Evolutionary conservation across 2,797 vertebrate species (phyloP).

Genomic region (Rhabdomys pumilio): DNA sequence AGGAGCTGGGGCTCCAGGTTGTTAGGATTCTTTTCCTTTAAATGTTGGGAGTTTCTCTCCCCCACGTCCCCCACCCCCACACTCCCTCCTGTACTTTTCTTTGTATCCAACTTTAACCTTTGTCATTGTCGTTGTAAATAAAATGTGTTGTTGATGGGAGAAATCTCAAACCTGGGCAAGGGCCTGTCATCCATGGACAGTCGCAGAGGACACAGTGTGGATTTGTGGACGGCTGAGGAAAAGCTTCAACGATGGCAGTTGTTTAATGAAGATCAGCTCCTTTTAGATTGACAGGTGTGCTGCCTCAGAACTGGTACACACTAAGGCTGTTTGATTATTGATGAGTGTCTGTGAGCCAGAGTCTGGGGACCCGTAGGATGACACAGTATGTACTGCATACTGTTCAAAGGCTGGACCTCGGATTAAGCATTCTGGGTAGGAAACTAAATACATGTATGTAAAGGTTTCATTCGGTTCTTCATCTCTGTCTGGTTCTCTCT

Average conservation of each 20-base stretch:
- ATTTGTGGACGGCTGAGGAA: background rate
- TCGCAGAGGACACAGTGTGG: background rate
- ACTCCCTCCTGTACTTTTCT: background rate
- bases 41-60: background rate
- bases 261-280: background rate
- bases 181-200: background rate
- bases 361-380: background rate
- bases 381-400: background rate
- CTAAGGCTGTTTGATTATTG: background rate
- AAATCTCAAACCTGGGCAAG: background rate
- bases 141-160: background rate
- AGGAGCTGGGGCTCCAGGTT: constrained; percentile 69
- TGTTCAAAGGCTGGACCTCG: background rate
- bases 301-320: background rate
- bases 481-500: background rate
- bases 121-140: constrained; percentile 59
- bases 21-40: constrained; percentile 42
- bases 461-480: background rate
- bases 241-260: background rate
- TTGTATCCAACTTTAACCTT: constrained; percentile 28
- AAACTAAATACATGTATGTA: background rate
- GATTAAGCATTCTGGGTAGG: background rate
- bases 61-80: too few relatives aligned
- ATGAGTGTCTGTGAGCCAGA: background rate
- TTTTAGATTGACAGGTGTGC: background rate